Conservation (phyloP, 2,888 invertebrate genomes). For the Caenorhabditis sp. region DNA sequence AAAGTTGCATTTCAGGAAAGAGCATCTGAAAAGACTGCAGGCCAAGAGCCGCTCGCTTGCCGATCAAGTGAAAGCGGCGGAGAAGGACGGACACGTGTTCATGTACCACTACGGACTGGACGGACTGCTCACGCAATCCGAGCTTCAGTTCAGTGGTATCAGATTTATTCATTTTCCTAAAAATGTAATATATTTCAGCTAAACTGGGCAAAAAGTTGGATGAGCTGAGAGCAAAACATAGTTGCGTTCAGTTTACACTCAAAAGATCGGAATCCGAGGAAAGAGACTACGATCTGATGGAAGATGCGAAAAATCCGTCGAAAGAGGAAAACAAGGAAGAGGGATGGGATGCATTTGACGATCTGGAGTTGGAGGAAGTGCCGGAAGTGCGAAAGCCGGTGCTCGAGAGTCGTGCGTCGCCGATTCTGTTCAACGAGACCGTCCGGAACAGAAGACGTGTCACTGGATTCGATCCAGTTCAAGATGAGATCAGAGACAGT, state of each 20-base stretch:
- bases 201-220: slow-evolving; percentile 6
- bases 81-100: slow-evolving; percentile 40
- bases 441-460: slow-evolving; percentile 20
- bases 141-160: slow-evolving; percentile 27
- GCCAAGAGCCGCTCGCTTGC: slow-evolving; percentile 29
- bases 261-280: background rate
- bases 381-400: background rate
- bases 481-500: slow-evolving; percentile 33
- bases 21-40: slow-evolving; percentile 45
- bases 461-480: slow-evolving; percentile 13
- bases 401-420: slow-evolving; percentile 11
- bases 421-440: slow-evolving; percentile 19
- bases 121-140: slow-evolving; percentile 10
- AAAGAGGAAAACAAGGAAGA: slow-evolving; percentile 3
- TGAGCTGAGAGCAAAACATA: slow-evolving; percentile 21
- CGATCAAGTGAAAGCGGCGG: slow-evolving; percentile 28
- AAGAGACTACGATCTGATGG: slow-evolving; percentile 22
- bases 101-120: slow-evolving; percentile 32
- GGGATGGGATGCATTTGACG: slow-evolving; percentile 43
- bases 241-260: slow-evolving; percentile 25
- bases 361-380: slow-evolving; percentile 9
- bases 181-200: slow-evolving; percentile 22
- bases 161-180: background rate
- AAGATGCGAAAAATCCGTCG: background rate
- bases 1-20: slow-evolving; percentile 20